These are phyloP conservation scores for Avahi laniger DNA, from an alignment of 2,797 vertebrate species.

Conservation along the genomic window DNA sequence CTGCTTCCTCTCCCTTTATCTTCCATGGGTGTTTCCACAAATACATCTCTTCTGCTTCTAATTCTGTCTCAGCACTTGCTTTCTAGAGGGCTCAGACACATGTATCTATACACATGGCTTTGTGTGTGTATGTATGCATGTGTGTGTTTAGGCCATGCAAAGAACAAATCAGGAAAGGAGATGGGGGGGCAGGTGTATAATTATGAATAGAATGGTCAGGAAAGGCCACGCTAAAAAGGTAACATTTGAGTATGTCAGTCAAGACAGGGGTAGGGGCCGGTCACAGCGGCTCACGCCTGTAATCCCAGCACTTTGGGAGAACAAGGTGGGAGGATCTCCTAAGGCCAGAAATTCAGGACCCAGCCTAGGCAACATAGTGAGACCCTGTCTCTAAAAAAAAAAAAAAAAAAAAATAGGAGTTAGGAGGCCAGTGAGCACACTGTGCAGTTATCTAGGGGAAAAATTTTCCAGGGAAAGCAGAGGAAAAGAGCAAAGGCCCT, in stretches of 20 bases:
- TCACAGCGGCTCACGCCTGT: no score
- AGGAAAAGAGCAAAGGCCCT: background rate
- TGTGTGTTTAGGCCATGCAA: background rate
- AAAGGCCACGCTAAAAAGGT: background rate
- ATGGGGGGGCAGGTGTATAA: background rate
- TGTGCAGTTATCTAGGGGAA: background rate
- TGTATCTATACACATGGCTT: background rate
- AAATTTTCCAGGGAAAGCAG: background rate
- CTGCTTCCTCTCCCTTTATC: background rate
- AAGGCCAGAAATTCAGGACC: no score
- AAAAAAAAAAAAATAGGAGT: background rate
- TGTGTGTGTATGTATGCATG: background rate
- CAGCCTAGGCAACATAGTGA: no score
- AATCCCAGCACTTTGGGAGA: no score
- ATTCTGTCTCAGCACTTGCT: background rate
- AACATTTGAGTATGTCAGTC: background rate
- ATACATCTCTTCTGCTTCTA: background rate
- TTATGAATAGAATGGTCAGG: background rate
- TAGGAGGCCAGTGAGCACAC: background rate
- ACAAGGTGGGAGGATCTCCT: no score
- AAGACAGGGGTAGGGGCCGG: background rate
- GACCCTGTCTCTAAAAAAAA: no score
- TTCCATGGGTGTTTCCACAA: background rate
- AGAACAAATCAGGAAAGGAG: background rate
- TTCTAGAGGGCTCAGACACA: background rate